Evolutionary conservation across 2,113 vertebrate genomes (phyloP).

Genomic region (Chitala chitala): DNA sequence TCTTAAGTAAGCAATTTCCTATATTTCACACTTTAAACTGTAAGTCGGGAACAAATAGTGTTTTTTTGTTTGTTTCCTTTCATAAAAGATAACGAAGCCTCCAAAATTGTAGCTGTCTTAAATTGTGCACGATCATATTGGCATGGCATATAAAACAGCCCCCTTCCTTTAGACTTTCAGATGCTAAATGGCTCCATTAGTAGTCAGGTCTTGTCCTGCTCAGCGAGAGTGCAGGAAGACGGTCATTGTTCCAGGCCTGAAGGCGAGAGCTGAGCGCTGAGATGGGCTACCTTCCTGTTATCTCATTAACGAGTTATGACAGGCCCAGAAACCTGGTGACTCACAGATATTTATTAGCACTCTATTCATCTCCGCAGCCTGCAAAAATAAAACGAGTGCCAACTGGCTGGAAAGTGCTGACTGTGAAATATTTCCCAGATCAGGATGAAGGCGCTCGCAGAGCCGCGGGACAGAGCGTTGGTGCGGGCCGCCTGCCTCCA

Average conservation of each 20-base stretch:
- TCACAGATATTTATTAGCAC: constrained; percentile 8
- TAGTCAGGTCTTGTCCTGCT: not conserved
- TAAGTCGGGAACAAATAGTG: not conserved
- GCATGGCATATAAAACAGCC: not conserved
- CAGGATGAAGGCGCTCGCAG: constrained; percentile 19
- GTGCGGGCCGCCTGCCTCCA: not conserved
- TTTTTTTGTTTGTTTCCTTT: not conserved
- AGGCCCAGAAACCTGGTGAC: constrained; percentile 14
- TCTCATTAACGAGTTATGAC: constrained; percentile 23
- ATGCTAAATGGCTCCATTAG: not conserved
- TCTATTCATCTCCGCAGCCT: constrained; percentile 19
- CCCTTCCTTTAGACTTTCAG: not conserved
- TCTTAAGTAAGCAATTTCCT: too few relatives aligned
- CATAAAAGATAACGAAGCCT: too few relatives aligned
- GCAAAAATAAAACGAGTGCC: constrained; percentile 25
- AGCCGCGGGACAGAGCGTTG: not conserved
- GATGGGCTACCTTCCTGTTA: not conserved
- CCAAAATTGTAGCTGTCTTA: too few relatives aligned
- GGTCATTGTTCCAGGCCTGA: not conserved
- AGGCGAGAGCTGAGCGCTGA: not conserved
- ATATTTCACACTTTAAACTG: not conserved
- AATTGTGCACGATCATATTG: too few relatives aligned
- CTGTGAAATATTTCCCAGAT: constrained; percentile 20
- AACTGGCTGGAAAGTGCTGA: constrained; percentile 20
- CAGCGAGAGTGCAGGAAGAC: not conserved